Conservation (phyloP, 1,140 invertebrate genomes). For the Orius laevigatus region DNA sequence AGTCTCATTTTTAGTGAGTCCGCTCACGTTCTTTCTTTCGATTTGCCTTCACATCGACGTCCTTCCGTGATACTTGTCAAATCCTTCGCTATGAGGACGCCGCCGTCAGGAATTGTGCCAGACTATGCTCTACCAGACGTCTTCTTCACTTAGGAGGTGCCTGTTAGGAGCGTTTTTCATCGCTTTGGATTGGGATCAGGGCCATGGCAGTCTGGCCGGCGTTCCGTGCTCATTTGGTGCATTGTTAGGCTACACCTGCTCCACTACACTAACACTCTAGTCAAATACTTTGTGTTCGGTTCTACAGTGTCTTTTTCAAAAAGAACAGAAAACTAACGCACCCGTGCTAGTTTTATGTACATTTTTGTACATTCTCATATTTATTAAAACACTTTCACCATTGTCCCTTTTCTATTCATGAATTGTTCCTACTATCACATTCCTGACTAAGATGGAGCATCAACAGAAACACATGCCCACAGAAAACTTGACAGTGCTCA, state of each 20-base stretch:
- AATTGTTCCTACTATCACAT: too few relatives aligned
- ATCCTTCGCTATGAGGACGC: conserved; percentile 11
- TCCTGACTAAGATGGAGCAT: too few relatives aligned
- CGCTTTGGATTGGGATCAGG: conserved; percentile 83
- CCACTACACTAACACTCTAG: not conserved
- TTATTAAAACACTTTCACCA: too few relatives aligned
- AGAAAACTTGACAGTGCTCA: too few relatives aligned
- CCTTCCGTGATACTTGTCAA: conserved; percentile 27
- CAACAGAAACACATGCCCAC: too few relatives aligned
- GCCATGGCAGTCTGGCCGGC: conserved; percentile 76
- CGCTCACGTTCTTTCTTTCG: conserved; percentile 49
- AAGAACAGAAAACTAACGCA: conserved; percentile 2
- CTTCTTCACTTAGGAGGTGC: conserved; percentile 49
- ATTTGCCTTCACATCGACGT: conserved; percentile 38
- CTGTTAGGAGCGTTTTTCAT: conserved; percentile 70
- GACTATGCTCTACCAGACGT: conserved; percentile 39
- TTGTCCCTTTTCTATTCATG: too few relatives aligned
- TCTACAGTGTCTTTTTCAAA: not conserved
- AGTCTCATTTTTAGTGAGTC: conserved; percentile 44
- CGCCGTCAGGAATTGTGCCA: conserved; percentile 29
- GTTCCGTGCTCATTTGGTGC: conserved; percentile 56
- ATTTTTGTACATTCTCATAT: too few relatives aligned
- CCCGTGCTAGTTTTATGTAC: too few relatives aligned
- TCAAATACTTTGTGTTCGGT: not conserved
- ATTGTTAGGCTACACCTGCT: not conserved